These are phyloP conservation scores for Platynereis dumerilii DNA, from an alignment of 2,888 invertebrate species.

Conservation along the genomic window DNA sequence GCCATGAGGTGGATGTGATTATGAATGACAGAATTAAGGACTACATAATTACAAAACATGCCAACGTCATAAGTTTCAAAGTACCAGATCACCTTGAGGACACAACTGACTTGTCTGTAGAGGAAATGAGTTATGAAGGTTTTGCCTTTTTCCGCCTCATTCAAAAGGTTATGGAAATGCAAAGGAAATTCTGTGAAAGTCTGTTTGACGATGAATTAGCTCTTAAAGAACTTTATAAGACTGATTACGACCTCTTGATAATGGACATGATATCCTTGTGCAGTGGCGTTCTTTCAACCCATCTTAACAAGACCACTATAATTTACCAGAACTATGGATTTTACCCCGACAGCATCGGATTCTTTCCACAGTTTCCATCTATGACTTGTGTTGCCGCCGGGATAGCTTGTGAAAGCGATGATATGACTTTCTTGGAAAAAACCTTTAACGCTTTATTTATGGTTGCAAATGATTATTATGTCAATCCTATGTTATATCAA, in stretches of 20 bases:
- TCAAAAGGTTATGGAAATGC: too few species aligned
- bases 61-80: not conserved
- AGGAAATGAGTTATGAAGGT: too few species aligned
- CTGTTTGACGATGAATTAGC: not conserved
- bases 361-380: not conserved
- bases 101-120: not conserved
- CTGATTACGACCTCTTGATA: not conserved
- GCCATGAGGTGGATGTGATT: not conserved
- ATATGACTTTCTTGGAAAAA: conserved; percentile 14
- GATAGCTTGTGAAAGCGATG: conserved; percentile 7
- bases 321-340: not conserved
- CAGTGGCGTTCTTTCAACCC: not conserved
- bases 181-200: not conserved
- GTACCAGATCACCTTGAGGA: not conserved
- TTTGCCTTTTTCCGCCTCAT: too few species aligned
- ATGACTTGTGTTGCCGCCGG: not conserved
- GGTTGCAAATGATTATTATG: too few species aligned
- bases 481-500: too few species aligned
- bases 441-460: too few species aligned
- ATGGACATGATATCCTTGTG: not conserved
- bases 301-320: not conserved
- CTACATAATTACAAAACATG: not conserved
- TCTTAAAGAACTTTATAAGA: not conserved
- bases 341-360: not conserved
- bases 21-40: not conserved